Evolutionary conservation across 2,888 invertebrate species (phyloP), one percentile per base, ranked within the genome.

Genomic region (Sthenelais limicola): DNA sequence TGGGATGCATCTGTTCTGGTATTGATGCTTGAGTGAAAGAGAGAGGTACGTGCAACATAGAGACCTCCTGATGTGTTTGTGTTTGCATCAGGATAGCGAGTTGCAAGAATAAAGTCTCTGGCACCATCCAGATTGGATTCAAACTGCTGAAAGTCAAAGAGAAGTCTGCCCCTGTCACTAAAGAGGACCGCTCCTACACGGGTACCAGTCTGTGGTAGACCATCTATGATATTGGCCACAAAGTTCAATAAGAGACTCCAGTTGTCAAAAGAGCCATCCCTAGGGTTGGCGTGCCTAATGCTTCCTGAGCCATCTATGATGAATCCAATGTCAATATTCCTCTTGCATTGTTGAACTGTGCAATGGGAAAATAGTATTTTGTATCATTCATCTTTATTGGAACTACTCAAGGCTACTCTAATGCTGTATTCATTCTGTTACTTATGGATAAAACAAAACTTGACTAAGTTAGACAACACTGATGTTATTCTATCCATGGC

Each of bases 11-110:
- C 35, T 18, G 38, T 33, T 5, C 70, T 52, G 21, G 52, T 56
- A 15, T 56, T 56, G 21, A 35, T 71, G 4, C 18, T 47, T 18
- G 9, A 9, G 33, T 58, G 47, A 33, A 71, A 71, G 18, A 56
- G 24, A 3, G 47, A 24, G 15, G 30, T 32, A 7, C 71, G 58
- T 28, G 56, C 35, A 26, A 7, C 9, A 47, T 56, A 75, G 24
- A 72, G 47, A 3, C 67, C 72, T 4, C 72, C 72, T 7, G 62
- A 62, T 5, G 72, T 72, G 52, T 72, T 72, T 12, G 72, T 72
- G 51, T 48, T 48, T 9, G 66, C 51, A 18, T 49, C 72, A 5
- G 67, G 5, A 52, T 72, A 67, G 15, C 32, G 52, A 32, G 74
- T 74, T 12, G 21, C 15, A 21, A 24, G n/a, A 28, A 75, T 73